Evolutionary conservation across 2,888 invertebrate genomes (phyloP).

Genomic region (Nasonovia ribisnigri): DNA sequence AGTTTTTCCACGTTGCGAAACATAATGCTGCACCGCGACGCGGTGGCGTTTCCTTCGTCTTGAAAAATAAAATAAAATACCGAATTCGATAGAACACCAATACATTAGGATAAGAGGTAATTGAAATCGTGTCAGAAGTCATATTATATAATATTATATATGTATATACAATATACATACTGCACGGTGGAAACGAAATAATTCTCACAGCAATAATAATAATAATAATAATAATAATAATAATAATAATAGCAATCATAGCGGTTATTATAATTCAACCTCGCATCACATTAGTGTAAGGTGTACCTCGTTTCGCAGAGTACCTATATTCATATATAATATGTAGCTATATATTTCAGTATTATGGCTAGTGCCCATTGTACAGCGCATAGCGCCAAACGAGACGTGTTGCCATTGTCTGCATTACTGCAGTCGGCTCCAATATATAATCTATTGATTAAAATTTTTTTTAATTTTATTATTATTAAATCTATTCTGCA

Average conservation of each 20-base stretch:
- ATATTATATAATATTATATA: not conserved
- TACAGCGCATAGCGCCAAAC: not conserved
- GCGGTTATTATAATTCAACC: slow-evolving; percentile 16
- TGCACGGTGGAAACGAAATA: slow-evolving; percentile 14
- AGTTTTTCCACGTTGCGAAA: not conserved
- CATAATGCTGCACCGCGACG: not conserved
- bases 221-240: slow-evolving; percentile 19
- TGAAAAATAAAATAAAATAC: not conserved
- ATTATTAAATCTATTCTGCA: slow-evolving; percentile 1
- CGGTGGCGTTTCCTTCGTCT: not conserved
- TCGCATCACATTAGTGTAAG: slow-evolving; percentile 33
- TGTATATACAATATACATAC: not conserved
- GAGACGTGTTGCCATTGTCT: slow-evolving; percentile 49
- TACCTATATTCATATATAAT: not conserved
- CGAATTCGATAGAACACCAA: not conserved
- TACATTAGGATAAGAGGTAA: not conserved
- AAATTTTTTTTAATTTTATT: not conserved
- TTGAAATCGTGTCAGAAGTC: slow-evolving; percentile 50
- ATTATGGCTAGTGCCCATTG: not conserved
- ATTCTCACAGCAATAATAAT: not conserved
- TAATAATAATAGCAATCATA: slow-evolving; percentile 14
- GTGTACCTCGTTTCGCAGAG: slow-evolving; percentile 33
- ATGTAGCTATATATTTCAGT: not conserved
- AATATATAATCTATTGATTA: not conserved
- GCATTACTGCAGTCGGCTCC: not conserved